These are phyloP conservation scores for Melozone crissalis DNA, from an alignment of 2,113 vertebrate genomes.

Conservation along the genomic window DNA sequence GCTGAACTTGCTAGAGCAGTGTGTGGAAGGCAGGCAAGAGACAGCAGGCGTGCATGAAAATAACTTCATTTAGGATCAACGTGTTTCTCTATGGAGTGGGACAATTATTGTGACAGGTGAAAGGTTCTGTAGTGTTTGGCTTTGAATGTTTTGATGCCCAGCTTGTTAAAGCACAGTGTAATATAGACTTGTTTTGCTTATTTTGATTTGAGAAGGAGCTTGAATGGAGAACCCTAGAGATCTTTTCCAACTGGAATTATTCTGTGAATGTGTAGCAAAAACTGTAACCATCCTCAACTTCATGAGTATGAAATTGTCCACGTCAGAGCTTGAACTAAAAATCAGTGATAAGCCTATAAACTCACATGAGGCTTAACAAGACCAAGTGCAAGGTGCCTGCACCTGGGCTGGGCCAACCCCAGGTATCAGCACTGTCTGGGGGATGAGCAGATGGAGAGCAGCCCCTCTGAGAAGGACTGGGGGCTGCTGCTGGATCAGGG, in stretches of 20 bases:
- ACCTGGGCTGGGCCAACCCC: rapidly evolving
- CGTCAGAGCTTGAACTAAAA: background rate
- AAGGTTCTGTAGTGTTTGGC: background rate
- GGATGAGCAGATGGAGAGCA: background rate
- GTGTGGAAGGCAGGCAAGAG: background rate
- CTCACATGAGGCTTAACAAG: background rate
- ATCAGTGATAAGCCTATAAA: background rate
- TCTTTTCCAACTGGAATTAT: background rate
- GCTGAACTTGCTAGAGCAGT: background rate
- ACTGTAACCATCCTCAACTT: background rate
- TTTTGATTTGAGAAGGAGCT: background rate
- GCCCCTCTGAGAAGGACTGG: background rate
- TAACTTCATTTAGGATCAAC: background rate
- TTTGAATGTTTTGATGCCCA: background rate
- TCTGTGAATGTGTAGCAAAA: background rate
- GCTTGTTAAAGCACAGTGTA: background rate
- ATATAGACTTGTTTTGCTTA: background rate
- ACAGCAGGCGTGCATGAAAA: background rate
- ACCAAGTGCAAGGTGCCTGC: background rate
- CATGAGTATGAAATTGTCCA: rapidly evolving
- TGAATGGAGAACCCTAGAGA: background rate
- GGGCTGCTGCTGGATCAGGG: background rate
- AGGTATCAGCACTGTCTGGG: rapidly evolving
- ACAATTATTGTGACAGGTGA: background rate
- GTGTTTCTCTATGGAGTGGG: background rate